Conservation (phyloP, 2,888 invertebrate genomes). For the Agapetus fuscipes region DNA sequence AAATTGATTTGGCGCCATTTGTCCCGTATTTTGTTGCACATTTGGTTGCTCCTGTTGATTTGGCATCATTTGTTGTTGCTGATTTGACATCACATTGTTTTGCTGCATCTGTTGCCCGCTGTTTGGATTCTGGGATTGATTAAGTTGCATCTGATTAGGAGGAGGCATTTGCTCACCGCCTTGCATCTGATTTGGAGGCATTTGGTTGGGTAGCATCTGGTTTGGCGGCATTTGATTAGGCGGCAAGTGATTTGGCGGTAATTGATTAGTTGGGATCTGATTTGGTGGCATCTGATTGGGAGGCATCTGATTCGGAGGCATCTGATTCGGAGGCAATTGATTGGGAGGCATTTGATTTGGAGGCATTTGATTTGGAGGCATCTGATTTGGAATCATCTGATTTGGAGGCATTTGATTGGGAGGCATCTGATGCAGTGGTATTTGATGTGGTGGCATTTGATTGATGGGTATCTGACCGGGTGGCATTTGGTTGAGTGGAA, state of each 20-base stretch:
- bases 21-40: neutral
- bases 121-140: conserved; percentile 2
- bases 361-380: conserved; percentile 6
- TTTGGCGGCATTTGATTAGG: conserved; percentile 1
- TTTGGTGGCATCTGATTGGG: conserved; percentile 4
- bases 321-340: conserved; percentile 7
- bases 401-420: conserved; percentile 7
- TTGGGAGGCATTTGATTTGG: conserved; percentile 4
- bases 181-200: conserved; percentile 3
- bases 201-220: conserved; percentile 2
- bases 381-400: conserved; percentile 2
- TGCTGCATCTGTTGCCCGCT: neutral
- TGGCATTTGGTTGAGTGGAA: conserved; percentile 7
- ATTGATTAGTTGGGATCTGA: conserved; percentile 5
- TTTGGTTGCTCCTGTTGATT: neutral
- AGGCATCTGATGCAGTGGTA: conserved; percentile 3
- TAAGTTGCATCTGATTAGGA: neutral
- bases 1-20: conserved; percentile 1
- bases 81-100: neutral
- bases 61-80: conserved; percentile 1
- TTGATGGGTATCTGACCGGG: conserved; percentile 3
- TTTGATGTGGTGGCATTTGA: conserved; percentile 8
- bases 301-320: conserved; percentile 6
- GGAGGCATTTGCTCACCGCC: conserved; percentile 1
- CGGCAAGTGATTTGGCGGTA: conserved; percentile 5